Conservation (phyloP, 2,113 vertebrate genomes). For the Ictalurus punctatus region DNA sequence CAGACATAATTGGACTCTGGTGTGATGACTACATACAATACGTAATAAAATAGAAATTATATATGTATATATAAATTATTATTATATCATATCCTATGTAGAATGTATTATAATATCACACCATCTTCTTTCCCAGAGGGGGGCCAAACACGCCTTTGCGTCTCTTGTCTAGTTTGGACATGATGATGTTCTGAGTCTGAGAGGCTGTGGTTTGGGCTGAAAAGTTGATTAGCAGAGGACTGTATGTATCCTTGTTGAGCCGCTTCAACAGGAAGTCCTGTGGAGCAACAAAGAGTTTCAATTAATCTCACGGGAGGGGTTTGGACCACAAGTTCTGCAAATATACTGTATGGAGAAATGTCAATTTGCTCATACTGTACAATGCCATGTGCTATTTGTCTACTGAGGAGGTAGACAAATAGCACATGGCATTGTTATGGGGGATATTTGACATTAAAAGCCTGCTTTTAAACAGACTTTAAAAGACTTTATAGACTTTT, state of each 20-base stretch:
- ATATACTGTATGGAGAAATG: not conserved
- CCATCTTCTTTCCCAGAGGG: constrained; percentile 84
- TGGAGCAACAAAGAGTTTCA: constrained; percentile 21
- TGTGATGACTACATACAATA: not conserved
- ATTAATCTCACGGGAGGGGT: constrained; percentile 8
- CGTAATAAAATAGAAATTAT: not conserved
- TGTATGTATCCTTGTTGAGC: constrained; percentile 84
- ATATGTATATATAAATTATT: not conserved
- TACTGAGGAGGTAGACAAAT: not conserved
- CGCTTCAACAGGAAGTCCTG: constrained; percentile 87
- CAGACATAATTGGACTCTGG: not conserved
- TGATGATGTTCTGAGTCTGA: constrained; percentile 89
- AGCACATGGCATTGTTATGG: not conserved
- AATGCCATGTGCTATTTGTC: too few species aligned
- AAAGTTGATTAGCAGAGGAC: constrained; percentile 87
- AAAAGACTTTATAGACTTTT: not conserved
- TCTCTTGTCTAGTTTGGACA: constrained; percentile 89
- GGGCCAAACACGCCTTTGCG: constrained; percentile 86
- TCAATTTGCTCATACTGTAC: not conserved
- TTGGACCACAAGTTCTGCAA: not conserved
- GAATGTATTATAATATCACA: constrained; percentile 54
- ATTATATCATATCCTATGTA: not conserved
- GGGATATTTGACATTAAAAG: not conserved
- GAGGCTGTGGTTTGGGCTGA: constrained; percentile 90
- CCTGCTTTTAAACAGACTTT: not conserved